These are phyloP conservation scores for Andricus quercusramuli DNA, from an alignment of 2,888 invertebrate species.

Conservation along the genomic window DNA sequence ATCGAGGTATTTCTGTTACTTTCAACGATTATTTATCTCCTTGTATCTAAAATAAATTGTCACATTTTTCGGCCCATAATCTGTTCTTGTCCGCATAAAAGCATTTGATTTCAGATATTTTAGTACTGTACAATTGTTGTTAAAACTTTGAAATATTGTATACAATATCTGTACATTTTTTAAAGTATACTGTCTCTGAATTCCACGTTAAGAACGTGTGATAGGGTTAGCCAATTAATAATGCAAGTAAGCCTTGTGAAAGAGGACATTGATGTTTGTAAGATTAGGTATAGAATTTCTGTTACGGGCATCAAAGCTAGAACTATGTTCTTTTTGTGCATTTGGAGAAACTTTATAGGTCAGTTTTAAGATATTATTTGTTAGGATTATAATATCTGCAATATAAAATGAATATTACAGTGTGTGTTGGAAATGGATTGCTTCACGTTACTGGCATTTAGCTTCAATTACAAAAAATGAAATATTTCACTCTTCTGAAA, in stretches of 20 bases:
- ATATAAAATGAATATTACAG: slow-evolving; percentile 4
- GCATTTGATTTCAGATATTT: slow-evolving; percentile 16
- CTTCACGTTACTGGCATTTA: neutral
- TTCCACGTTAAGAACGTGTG: neutral
- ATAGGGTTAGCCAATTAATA: slow-evolving; percentile 6
- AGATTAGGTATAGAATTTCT: neutral
- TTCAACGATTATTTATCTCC: slow-evolving; percentile 52
- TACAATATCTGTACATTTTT: slow-evolving; percentile 22
- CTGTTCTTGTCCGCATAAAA: slow-evolving; percentile 58
- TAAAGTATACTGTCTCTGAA: neutral
- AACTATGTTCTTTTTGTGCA: neutral
- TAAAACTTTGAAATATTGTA: neutral
- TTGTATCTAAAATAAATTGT: slow-evolving; percentile 71
- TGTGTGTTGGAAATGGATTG: neutral
- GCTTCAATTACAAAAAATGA: neutral
- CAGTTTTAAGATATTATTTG: slow-evolving; percentile 13
- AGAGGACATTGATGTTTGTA: neutral
- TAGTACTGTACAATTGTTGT: slow-evolving; percentile 8
- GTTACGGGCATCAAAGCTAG: slow-evolving; percentile 3
- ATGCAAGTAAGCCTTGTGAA: neutral
- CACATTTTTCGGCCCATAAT: slow-evolving; percentile 63
- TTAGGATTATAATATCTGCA: slow-evolving; percentile 17
- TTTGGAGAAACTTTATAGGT: slow-evolving; percentile 18
- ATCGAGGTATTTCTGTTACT: slow-evolving; percentile 29
- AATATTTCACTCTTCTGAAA: neutral